Percentiles rank a stretch among this genome's conserved stretches.
Evolutionary conservation across 1,140 invertebrate species (phyloP).

Genomic region (Choristoneura fumiferana): DNA sequence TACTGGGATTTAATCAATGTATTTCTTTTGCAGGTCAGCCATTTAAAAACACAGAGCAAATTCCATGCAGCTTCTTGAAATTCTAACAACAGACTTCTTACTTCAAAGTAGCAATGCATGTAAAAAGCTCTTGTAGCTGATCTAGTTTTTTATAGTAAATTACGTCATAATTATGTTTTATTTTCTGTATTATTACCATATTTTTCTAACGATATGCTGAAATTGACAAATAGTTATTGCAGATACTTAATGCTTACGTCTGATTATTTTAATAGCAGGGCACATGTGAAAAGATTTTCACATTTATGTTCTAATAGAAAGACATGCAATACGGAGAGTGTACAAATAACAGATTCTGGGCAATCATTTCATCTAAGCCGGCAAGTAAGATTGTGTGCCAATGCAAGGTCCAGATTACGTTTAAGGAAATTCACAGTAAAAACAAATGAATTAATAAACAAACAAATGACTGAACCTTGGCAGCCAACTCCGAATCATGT

Average conservation of each 20-base stretch:
- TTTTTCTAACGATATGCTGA: constrained; percentile 65
- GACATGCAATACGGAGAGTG: constrained; percentile 44
- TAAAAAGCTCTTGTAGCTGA: constrained; percentile 21
- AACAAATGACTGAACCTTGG: constrained; percentile 56
- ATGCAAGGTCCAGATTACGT: constrained; percentile 44
- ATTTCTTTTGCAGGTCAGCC: constrained; percentile 56
- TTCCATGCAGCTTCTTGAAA: constrained; percentile 44
- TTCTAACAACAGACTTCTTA: constrained; percentile 22
- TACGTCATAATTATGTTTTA: constrained; percentile 19
- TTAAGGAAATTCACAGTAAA: constrained; percentile 40
- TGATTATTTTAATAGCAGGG: constrained; percentile 48
- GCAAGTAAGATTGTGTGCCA: constrained; percentile 37
- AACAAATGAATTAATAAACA: constrained; percentile 37
- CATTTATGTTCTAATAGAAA: constrained; percentile 48
- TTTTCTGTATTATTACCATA: constrained; percentile 33
- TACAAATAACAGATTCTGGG: constrained; percentile 30
- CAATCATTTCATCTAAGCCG: constrained; percentile 29
- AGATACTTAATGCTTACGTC: constrained; percentile 62
- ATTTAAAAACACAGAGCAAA: constrained; percentile 56
- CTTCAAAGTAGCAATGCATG: constrained; percentile 27
- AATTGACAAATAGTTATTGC: constrained; percentile 69
- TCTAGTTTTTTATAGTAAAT: constrained; percentile 22
- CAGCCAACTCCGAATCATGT: constrained; percentile 45
- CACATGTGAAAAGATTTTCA: constrained; percentile 46
- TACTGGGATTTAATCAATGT: constrained; percentile 32